Percentiles rank a stretch among this genome's conserved stretches.
These are phyloP conservation scores for Ceuthmochares aereus DNA, from an alignment of 2,113 vertebrate genomes.

Conservation along the genomic window DNA sequence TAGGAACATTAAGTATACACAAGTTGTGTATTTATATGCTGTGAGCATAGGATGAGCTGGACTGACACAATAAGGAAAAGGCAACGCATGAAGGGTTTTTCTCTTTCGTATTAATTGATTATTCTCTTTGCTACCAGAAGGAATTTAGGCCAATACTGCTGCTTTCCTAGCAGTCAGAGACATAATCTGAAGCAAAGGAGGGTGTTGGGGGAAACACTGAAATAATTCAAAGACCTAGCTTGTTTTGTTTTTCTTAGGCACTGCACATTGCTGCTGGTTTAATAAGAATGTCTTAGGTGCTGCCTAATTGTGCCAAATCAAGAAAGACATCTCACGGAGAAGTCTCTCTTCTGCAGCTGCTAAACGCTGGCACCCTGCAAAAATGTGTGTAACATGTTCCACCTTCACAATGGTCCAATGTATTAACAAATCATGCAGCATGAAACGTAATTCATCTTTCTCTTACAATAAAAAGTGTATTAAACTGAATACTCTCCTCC, in stretches of 20 bases:
- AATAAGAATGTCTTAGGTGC: not conserved
- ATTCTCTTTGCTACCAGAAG: constrained; percentile 54
- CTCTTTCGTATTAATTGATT: constrained; percentile 40
- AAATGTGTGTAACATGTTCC: not conserved
- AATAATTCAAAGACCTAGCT: not conserved
- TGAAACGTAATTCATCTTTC: not conserved
- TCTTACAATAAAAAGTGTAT: not conserved
- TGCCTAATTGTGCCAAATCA: not conserved
- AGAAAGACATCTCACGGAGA: not conserved
- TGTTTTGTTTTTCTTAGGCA: not conserved
- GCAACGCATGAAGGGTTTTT: constrained; percentile 4
- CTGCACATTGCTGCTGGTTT: not conserved
- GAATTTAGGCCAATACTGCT: constrained; percentile 24
- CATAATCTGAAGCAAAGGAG: not conserved
- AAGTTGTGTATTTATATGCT: not conserved
- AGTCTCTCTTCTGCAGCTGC: not conserved
- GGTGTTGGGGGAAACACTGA: not conserved
- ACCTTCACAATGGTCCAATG: not conserved
- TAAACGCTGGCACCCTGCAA: not conserved
- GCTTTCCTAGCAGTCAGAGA: constrained; percentile 39
- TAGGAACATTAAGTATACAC: not conserved
- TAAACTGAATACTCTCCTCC: not conserved
- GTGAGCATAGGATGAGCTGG: not conserved
- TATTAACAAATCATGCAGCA: not conserved
- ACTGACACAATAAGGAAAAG: constrained; percentile 49